These are phyloP conservation scores for Orchesellides sinensis DNA, from an alignment of 2,888 invertebrate genomes.

Conservation along the genomic window DNA sequence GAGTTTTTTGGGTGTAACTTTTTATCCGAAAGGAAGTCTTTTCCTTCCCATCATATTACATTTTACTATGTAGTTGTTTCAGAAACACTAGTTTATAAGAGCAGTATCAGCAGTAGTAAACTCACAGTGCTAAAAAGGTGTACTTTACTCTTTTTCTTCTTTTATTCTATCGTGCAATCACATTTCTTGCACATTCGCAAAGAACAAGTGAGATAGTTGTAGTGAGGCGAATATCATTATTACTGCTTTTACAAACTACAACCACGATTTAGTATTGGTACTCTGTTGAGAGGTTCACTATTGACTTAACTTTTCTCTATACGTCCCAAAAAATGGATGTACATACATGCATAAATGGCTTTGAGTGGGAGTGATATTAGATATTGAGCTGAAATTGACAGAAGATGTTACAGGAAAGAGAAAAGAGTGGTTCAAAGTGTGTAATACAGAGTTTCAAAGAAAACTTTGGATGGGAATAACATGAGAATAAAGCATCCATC, in stretches of 20 bases:
- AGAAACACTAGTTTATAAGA: conserved; percentile 6
- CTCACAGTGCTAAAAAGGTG: conserved; percentile 20
- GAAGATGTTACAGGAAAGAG: conserved; percentile 39
- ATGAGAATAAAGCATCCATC: conserved; percentile 58
- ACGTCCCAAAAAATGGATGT: no score
- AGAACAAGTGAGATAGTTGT: conserved; percentile 30
- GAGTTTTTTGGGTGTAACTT: conserved; percentile 36
- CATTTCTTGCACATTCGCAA: conserved; percentile 45
- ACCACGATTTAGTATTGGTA: conserved; percentile 7
- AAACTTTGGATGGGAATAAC: conserved; percentile 58
- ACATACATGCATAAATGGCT: no score
- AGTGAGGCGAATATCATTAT: conserved; percentile 49
- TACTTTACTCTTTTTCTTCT: conserved; percentile 6
- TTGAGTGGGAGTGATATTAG: conserved; percentile 17
- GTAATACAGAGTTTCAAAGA: conserved; percentile 2
- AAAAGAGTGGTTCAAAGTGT: conserved; percentile 37
- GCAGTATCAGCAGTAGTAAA: neutral
- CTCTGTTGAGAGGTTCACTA: neutral
- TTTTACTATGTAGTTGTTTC: conserved; percentile 13
- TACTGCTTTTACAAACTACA: conserved; percentile 37
- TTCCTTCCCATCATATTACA: conserved; percentile 10
- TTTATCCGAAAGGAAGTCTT: conserved; percentile 27
- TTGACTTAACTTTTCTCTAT: no score
- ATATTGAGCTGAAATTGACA: conserved; percentile 62
- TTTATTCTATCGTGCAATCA: conserved; percentile 39